Percentiles rank a stretch among this genome's conserved stretches.
phyloP scores from a whole-genome alignment of 2,797 vertebrate genomes.

The Bradypodion pumilum region DNA sequence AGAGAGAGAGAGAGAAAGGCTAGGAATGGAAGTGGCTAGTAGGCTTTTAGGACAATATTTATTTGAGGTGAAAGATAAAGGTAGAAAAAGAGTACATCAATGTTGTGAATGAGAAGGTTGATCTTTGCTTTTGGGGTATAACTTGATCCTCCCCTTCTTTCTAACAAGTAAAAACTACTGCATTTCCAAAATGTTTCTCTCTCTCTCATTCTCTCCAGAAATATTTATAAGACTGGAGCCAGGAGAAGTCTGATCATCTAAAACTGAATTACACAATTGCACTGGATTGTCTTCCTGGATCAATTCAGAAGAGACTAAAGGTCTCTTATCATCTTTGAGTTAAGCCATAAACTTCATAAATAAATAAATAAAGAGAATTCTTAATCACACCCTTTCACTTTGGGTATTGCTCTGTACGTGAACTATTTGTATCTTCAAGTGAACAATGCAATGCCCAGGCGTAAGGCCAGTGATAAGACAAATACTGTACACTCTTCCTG shows the following conservation, averaged over 20 bases:
- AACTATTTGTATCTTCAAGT: slow-evolving; percentile 46
- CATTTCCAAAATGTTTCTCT: too few species aligned
- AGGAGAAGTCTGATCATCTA: not conserved
- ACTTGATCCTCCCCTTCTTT: too few species aligned
- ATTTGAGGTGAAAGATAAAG: too few species aligned
- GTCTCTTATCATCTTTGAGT: slow-evolving; percentile 24
- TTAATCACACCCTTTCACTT: slow-evolving; percentile 15
- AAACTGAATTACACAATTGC: slow-evolving; percentile 2
- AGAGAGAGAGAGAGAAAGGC: too few species aligned
- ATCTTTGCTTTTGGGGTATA: too few species aligned
- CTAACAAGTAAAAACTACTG: too few species aligned
- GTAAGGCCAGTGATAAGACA: slow-evolving; percentile 49
- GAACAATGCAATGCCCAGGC: slow-evolving; percentile 41
- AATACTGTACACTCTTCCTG: slow-evolving; percentile 15
- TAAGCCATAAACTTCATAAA: too few species aligned
- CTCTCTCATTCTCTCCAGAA: too few species aligned
- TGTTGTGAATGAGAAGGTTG: too few species aligned
- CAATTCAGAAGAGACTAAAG: slow-evolving; percentile 6
- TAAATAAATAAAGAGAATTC: not conserved
- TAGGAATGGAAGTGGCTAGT: too few species aligned
- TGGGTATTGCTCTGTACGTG: slow-evolving; percentile 13
- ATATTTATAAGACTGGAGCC: slow-evolving; percentile 1
- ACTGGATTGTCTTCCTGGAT: slow-evolving; percentile 1
- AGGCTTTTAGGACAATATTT: too few species aligned
- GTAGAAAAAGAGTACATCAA: too few species aligned